These are phyloP conservation scores for Lutjanus campechanus DNA, from an alignment of 2,797 vertebrate genomes.

Conservation along the genomic window DNA sequence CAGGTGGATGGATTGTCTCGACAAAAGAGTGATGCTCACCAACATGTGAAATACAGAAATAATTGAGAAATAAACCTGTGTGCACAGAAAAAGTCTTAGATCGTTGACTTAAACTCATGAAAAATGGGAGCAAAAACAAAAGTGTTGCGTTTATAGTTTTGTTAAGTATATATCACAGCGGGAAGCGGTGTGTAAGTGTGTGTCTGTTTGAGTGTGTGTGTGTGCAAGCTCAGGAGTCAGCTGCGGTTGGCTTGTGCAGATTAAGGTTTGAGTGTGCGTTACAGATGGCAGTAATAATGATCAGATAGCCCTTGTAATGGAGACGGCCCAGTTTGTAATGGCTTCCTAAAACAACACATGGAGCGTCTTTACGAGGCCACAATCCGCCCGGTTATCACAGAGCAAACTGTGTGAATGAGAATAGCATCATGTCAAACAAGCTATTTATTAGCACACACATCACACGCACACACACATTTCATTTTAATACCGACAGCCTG, in stretches of 20 bases:
- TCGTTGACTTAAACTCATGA: too few species aligned
- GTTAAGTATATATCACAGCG: constrained; percentile 26
- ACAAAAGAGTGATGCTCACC: too few species aligned
- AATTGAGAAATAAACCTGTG: too few species aligned
- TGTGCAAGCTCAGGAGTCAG: constrained; percentile 69
- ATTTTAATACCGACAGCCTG: constrained; percentile 75
- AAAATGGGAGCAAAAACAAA: too few species aligned
- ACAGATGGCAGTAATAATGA: constrained; percentile 84
- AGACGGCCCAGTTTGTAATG: constrained; percentile 81
- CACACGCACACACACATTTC: constrained; percentile 64
- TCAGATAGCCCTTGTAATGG: constrained; percentile 84
- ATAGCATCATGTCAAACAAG: constrained; percentile 76
- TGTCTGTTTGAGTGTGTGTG: constrained; percentile 35
- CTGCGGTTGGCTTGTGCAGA: constrained; percentile 76
- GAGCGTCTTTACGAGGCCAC: constrained; percentile 81
- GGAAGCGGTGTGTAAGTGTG: constrained; percentile 38
- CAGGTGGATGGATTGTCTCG: too few species aligned
- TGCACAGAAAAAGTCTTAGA: too few species aligned
- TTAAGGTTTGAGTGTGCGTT: constrained; percentile 78
- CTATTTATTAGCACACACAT: constrained; percentile 77
- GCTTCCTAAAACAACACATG: constrained; percentile 87
- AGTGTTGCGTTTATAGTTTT: too few species aligned
- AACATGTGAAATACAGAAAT: too few species aligned
- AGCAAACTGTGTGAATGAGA: constrained; percentile 74
- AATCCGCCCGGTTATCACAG: constrained; percentile 76